Conservation (phyloP, 2,113 vertebrate species). For the Fregata magnificens region DNA sequence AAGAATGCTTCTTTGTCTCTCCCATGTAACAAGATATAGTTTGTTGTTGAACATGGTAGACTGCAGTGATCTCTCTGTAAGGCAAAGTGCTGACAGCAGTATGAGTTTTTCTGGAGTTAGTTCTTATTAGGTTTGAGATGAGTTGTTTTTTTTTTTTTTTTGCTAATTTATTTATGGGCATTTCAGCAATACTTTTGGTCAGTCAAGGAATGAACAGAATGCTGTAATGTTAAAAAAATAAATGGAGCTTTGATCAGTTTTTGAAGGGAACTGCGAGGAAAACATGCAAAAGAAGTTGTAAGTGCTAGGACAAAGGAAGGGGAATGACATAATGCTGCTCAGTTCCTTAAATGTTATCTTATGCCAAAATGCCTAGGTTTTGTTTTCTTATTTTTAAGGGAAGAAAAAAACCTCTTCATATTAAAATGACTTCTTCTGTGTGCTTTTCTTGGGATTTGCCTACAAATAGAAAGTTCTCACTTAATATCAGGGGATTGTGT, state of each 20-base stretch:
- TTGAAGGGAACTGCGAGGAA: not conserved
- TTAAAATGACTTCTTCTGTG: slow-evolving; percentile 6
- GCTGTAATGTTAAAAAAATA: not conserved
- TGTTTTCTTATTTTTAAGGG: slow-evolving; percentile 2
- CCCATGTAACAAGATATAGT: not conserved
- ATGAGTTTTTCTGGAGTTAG: slow-evolving; percentile 1
- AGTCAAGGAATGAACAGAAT: slow-evolving; percentile 29
- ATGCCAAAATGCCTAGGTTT: not conserved
- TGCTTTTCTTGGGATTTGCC: not conserved
- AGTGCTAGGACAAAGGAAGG: not conserved
- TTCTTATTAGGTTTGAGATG: not conserved
- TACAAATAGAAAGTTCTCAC: not conserved
- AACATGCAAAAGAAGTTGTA: not conserved
- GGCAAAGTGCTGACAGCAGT: not conserved
- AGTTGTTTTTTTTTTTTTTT: not conserved
- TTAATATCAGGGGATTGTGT: not conserved
- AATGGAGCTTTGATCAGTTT: not conserved
- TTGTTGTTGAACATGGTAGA: not conserved
- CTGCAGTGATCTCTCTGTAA: not conserved
- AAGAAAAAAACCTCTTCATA: not conserved
- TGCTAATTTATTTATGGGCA: slow-evolving; percentile 13
- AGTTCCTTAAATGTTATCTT: slow-evolving; percentile 5
- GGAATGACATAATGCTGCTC: not conserved
- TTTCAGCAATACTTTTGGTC: slow-evolving; percentile 59
- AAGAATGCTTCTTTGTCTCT: not conserved